Evolutionary conservation across 2,113 vertebrate species (phyloP), one percentile per base, ranked within the genome.

Genomic region (Halcyon senegalensis): DNA sequence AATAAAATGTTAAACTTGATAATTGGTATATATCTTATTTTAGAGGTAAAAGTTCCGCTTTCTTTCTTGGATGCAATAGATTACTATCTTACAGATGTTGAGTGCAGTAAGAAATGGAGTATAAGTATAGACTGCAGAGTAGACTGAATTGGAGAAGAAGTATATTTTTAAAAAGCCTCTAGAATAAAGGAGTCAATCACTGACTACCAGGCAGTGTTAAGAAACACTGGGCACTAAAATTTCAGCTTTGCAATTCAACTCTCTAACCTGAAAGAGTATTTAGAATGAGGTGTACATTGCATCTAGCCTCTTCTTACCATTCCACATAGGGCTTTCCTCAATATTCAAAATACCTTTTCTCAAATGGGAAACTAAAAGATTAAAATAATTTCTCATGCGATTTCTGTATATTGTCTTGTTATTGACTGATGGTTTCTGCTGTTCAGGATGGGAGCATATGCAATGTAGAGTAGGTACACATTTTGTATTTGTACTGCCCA

Each of bases 41-140:
- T 78, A 95, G 80, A 96, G 72, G 72, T 77, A 83, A 93, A 97
- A 96, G 80, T 97, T 94, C 85, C 97, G 24, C 73, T 91, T 94
- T 66, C 80, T 89, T 94, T 83, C 83, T 74, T 75, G 82, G 67
- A 78, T 90, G 55, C 28, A 94, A 83, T 66, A 35, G 68, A 44
- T 72, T 89, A 89, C 59, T 92, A 75, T 85, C 82, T 92, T 96
- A 70, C 75, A 90, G 56, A 80, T 66, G 63, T 93, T 82, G 94
- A 83, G 30, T 82, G 58, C 83, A 74, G 37, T 91, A 80, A 87
- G 67, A 44, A 96, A 60, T 55, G 68, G 88, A 68, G 41, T 77
- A 31, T 56, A 93, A 33, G 23, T 51, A 46, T 5, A 11, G 41
- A 90, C 16, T 50, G 37, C 35, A 46, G 60, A 91, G 16, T 80